Percentiles rank a stretch among this genome's conserved stretches.
phyloP scores from a whole-genome alignment of 2,113 vertebrate genomes.

The Setophaga kirtlandii region DNA sequence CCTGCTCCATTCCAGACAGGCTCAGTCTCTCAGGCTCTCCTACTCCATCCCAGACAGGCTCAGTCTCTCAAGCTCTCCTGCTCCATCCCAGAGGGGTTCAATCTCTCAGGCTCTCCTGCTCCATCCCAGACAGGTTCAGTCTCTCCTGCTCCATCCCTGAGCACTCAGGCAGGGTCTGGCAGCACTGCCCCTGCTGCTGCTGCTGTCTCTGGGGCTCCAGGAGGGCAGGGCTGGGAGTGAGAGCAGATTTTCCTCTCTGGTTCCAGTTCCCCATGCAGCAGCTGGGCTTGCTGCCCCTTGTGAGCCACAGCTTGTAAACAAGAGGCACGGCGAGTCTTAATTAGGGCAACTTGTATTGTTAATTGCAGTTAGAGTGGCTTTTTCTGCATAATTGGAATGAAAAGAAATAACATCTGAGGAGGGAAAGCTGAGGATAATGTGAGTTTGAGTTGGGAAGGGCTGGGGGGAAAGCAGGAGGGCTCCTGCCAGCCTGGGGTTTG shows the following conservation, averaged over 20 bases:
- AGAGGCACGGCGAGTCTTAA: neutral
- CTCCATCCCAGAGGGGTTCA: too few species aligned
- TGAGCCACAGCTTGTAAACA: neutral
- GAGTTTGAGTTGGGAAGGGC: neutral
- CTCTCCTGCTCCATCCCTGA: too few species aligned
- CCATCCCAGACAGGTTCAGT: too few species aligned
- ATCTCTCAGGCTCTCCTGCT: too few species aligned
- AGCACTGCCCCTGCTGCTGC: accelerated
- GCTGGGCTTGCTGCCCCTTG: neutral
- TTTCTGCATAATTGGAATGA: neutral
- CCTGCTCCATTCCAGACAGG: too few species aligned
- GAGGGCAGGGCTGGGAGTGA: neutral
- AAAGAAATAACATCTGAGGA: neutral
- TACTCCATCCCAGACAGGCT: too few species aligned
- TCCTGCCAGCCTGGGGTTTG: neutral
- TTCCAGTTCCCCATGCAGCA: neutral
- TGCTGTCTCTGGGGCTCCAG: neutral
- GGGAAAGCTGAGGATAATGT: neutral
- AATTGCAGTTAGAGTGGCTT: neutral
- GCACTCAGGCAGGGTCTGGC: neutral
- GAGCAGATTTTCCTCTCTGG: neutral
- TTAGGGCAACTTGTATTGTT: neutral
- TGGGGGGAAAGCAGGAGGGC: neutral
- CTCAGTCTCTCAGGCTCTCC: too few species aligned
- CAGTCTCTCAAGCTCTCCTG: too few species aligned